Evolutionary conservation across 2,797 vertebrate genomes (phyloP), one percentile per base, ranked within the genome.

Genomic region (Meda fulgida): DNA sequence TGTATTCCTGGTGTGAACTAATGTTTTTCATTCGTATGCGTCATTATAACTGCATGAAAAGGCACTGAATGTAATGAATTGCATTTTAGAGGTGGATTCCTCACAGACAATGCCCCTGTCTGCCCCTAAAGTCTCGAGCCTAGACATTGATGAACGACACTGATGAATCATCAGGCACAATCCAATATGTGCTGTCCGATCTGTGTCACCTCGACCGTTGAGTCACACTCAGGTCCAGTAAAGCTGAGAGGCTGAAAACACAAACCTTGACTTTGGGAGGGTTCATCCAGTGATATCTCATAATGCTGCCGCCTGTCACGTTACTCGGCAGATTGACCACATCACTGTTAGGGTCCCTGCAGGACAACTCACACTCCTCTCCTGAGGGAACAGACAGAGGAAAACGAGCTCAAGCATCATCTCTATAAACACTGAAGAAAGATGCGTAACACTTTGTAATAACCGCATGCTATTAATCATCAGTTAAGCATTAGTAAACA

Each of bases 241-340:
- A 18, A 48, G 76, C 60, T 83, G 87, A 77, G 69, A 84, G 83
- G 78, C 81, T 5, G 91, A 88, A 89, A 91, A 86, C 46, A 94
- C 96, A 92, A 87, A 99, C 98, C 96, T 98, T 97, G 89, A 98
- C 96, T 94, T 97, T 96, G 9, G 95, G 93, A 2, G 97, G 98
- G 90, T 97, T 98, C 94, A 97, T 96, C 98, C 97, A 98, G 93
- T 99, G 95, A 88, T 97, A 95, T 78, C 89, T 89, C 53, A 95
- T 92, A 34, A 98, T 94, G 86, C 93, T 94, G n/a, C 95, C 95
- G 10, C 95, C 91, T 0, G 96, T 97, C 94, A 97, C 94, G 1
- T 99, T 99, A 87, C 92, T 85, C 0, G 96, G 96, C 90, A 99
- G 95, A 89, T 97, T 95, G 91, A 99, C 95, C 90, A 98, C 95